These are phyloP conservation scores for Pogona vitticeps DNA, from an alignment of 2,113 vertebrate genomes.

Conservation along the genomic window DNA sequence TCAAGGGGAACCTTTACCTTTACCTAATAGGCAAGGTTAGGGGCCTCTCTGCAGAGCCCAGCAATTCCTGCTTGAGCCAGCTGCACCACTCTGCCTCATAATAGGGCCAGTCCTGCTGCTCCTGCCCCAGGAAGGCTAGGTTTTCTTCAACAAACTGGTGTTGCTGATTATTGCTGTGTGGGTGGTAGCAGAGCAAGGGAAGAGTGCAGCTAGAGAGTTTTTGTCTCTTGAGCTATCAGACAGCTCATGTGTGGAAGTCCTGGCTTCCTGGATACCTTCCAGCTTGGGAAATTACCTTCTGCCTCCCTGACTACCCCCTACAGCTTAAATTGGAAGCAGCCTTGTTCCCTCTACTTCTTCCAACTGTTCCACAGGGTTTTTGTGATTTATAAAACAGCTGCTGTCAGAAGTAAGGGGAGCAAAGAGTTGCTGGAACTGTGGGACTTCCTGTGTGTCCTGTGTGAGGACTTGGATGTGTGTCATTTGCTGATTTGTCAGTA, in stretches of 20 bases:
- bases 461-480: background rate
- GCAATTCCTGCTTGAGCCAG: too few relatives aligned
- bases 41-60: too few relatives aligned
- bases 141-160: background rate
- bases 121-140: background rate
- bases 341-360: slow-evolving; percentile 46
- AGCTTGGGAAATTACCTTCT: slow-evolving; percentile 75
- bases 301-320: slow-evolving; percentile 71
- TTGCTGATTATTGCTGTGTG: background rate
- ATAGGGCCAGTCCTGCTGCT: background rate
- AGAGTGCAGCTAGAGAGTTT: slow-evolving; percentile 8
- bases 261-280: slow-evolving; percentile 70
- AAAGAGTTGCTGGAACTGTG: slow-evolving; percentile 42
- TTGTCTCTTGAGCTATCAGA: slow-evolving; percentile 48
- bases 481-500: slow-evolving; percentile 34
- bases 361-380: slow-evolving; percentile 59
- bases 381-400: slow-evolving; percentile 68
- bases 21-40: too few relatives aligned
- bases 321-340: slow-evolving; percentile 65
- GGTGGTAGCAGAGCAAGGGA: slow-evolving; percentile 8
- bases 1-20: too few relatives aligned
- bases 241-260: slow-evolving; percentile 69
- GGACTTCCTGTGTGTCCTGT: too few relatives aligned
- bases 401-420: slow-evolving; percentile 57
- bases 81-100: too few relatives aligned